phyloP scores from a whole-genome alignment of 2,888 invertebrate species.

The Aproaerema taeniolella region DNA sequence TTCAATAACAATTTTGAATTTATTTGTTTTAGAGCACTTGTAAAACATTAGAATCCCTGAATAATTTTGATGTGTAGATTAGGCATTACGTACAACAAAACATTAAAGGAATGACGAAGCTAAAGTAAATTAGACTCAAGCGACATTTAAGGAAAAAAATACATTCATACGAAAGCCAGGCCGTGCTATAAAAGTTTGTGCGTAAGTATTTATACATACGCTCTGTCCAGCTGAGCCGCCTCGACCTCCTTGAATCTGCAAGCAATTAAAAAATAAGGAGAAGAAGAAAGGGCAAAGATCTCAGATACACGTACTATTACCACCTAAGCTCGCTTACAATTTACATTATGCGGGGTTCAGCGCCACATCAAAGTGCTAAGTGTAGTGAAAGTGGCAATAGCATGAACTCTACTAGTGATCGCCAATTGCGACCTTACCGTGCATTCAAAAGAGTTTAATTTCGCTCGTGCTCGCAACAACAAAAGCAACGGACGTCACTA shows the following conservation, averaged over 20 bases:
- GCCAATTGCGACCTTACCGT: slow-evolving; percentile 3
- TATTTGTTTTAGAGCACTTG: too few species aligned
- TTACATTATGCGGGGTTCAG: slow-evolving; percentile 42
- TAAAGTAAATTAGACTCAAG: slow-evolving; percentile 34
- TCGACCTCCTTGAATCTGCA: slow-evolving; percentile 92
- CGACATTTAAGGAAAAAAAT: slow-evolving; percentile 36
- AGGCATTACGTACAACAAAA: too few species aligned
- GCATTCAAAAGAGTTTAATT: slow-evolving; percentile 1
- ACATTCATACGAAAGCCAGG: slow-evolving; percentile 51
- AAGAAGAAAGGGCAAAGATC: slow-evolving; percentile 62
- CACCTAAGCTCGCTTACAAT: slow-evolving; percentile 46
- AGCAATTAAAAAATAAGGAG: slow-evolving; percentile 78
- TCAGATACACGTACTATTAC: slow-evolving; percentile 44
- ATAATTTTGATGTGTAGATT: too few species aligned
- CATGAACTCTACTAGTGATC: slow-evolving; percentile 29
- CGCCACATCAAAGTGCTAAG: slow-evolving; percentile 54
- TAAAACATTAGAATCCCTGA: too few species aligned
- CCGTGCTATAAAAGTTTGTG: slow-evolving; percentile 45
- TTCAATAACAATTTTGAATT: too few species aligned
- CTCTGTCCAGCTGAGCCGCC: slow-evolving; percentile 87
- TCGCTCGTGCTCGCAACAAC: slow-evolving; percentile 23
- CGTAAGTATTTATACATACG: slow-evolving; percentile 83
- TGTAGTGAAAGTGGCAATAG: slow-evolving; percentile 52
- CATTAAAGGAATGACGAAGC: too few species aligned
- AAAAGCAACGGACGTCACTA: slow-evolving; percentile 37